Evolutionary conservation across 2,888 invertebrate genomes (phyloP), one percentile per base, ranked within the genome.

Genomic region (Unio pictorum): DNA sequence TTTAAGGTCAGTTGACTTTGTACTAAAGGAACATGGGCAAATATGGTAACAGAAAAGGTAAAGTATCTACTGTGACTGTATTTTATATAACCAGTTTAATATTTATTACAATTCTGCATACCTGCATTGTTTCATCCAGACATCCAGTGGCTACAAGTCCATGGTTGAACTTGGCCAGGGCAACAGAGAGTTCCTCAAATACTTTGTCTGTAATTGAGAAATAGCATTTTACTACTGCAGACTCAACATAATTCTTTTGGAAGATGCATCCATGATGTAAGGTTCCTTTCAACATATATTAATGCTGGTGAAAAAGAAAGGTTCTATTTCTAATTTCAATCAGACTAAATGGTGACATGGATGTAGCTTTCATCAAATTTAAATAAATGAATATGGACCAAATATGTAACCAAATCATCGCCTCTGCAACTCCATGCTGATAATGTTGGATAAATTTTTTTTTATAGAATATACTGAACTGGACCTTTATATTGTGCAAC

Each of bases 151-250:
- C 94, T 64, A 95, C 92, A 74, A 96, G 91, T 89, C 95, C 95
- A 90, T 95, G 95, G 63, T 95, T 93, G 87, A 95, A 95, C 64
- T 94, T 93, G 68, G 95, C 94, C 55, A 96, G 91, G 7, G 95
- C 92, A 1, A 94, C 94, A 87, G 95, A 95, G 86, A 95, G 94
- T 0, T 93, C 91, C 0, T 94, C 94, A 81, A 95, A 87, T 57
- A 79, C 81, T 73, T 84, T 85, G 66, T 85, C 86, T 82, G 75
- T 55, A 81, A 75, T 54, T 45, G 5, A 59, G 59, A 30, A 28
- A 63, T n/a, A 28, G 26, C 20, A 23, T 26, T 30, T 26, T 18
- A 66, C 26, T 34, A 54, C 7, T 56, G 34, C 23, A 59, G n/a
- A 11, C 18, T 59, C 59, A 18, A 59, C 26, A 1, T 58, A 26